Conservation (phyloP, 2,888 invertebrate genomes). For the Iselma pallidipennis region DNA sequence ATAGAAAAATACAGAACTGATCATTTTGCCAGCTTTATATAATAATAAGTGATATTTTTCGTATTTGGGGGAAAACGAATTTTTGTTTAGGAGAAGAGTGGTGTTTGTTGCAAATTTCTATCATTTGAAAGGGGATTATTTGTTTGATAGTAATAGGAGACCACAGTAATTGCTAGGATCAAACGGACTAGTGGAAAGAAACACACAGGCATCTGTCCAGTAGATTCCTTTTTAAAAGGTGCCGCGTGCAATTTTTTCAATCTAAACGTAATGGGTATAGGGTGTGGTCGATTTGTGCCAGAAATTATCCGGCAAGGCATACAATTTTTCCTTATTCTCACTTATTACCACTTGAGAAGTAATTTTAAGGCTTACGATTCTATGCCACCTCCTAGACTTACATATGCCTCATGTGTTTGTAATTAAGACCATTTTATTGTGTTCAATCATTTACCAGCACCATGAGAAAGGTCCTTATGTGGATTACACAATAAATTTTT, state of each 20-base stretch:
- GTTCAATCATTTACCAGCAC: too few relatives aligned
- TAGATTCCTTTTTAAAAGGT: too few relatives aligned
- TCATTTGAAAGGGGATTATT: neutral
- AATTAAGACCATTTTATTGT: too few relatives aligned
- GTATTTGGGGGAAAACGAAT: neutral
- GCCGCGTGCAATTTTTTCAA: too few relatives aligned
- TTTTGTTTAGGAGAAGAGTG: too few relatives aligned
- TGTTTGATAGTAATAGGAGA: neutral
- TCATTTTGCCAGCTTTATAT: neutral
- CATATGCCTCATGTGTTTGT: too few relatives aligned
- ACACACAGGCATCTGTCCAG: neutral
- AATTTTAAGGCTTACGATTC: too few relatives aligned
- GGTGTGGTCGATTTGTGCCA: neutral
- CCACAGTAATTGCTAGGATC: neutral
- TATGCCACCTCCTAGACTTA: too few relatives aligned
- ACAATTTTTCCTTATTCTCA: neutral
- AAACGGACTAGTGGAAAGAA: neutral
- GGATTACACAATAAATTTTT: too few relatives aligned
- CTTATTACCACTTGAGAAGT: neutral
- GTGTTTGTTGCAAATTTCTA: neutral
- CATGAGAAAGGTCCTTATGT: too few relatives aligned
- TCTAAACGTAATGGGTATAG: too few relatives aligned
- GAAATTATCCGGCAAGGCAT: neutral
- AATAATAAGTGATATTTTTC: neutral
- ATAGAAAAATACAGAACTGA: conserved; percentile 21